Conservation (phyloP, 2,113 vertebrate genomes). For the Prietella phreatophila region DNA sequence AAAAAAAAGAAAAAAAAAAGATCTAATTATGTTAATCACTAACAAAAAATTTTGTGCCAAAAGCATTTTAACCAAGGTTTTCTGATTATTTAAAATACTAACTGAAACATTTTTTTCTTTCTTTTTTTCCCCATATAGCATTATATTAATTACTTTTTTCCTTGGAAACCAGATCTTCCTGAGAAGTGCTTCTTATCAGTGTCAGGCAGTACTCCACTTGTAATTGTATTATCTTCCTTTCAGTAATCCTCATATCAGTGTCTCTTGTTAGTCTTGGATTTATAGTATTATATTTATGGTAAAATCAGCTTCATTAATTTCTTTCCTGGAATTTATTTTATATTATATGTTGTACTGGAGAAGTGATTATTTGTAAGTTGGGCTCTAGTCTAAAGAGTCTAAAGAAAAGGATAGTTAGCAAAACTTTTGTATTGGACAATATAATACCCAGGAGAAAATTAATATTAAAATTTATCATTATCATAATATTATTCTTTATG, state of each 20-base stretch:
- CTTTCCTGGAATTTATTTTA: background rate
- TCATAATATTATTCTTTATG: background rate
- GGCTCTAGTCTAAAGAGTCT: background rate
- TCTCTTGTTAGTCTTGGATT: background rate
- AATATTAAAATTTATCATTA: background rate
- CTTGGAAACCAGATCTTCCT: slow-evolving; percentile 26
- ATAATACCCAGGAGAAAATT: background rate
- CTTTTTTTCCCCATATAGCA: background rate
- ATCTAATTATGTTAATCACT: background rate
- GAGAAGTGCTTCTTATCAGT: background rate
- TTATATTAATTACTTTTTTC: background rate
- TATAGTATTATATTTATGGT: background rate
- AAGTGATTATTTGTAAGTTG: background rate
- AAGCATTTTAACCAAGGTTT: background rate
- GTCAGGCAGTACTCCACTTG: background rate
- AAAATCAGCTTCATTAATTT: background rate
- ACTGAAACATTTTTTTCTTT: background rate
- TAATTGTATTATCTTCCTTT: background rate
- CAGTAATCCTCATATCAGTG: slow-evolving; percentile 21
- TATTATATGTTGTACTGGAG: background rate
- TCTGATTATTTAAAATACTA: background rate
- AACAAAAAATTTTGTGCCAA: background rate
- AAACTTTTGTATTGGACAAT: background rate
- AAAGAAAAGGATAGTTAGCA: background rate
- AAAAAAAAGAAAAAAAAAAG: background rate